Conservation (phyloP, 2,888 invertebrate species). For the Drosophila rubida region DNA sequence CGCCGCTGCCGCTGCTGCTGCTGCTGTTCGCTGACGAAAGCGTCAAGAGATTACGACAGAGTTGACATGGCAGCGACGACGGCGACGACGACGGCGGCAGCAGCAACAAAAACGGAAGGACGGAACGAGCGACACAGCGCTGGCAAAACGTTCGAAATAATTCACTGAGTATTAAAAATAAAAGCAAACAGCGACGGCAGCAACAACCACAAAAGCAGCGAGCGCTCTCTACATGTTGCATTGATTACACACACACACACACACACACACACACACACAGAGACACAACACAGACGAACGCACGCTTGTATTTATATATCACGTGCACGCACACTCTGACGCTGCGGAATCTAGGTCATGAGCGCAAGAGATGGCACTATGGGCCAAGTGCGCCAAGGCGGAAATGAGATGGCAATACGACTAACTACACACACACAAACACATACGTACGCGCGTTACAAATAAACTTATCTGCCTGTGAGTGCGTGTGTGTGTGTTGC, state of each 20-base stretch:
- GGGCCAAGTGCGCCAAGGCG: constrained; percentile 79
- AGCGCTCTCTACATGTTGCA: constrained; percentile 83
- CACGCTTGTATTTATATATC: constrained; percentile 62
- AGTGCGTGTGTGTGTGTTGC: constrained; percentile 19
- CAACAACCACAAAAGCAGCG: constrained; percentile 35
- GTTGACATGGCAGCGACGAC: constrained; percentile 40
- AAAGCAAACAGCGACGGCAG: constrained; percentile 40
- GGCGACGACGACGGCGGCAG: constrained; percentile 1
- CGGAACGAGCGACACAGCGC: constrained; percentile 61
- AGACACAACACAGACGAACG: not conserved
- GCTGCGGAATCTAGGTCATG: constrained; percentile 85
- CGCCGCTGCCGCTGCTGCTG: constrained; percentile 21
- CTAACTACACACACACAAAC: constrained; percentile 31
- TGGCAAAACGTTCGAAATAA: constrained; percentile 68
- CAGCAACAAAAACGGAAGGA: constrained; percentile 67
- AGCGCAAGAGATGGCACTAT: constrained; percentile 85
- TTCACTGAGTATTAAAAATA: constrained; percentile 76
- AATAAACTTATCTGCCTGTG: constrained; percentile 40
- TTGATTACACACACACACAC: constrained; percentile 79
- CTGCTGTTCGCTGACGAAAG: constrained; percentile 61
- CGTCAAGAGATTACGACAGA: constrained; percentile 70
- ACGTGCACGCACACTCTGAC: constrained; percentile 72
- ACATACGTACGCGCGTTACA: constrained; percentile 48
- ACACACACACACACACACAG: constrained; percentile 28
- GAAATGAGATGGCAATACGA: constrained; percentile 82